Percentiles rank a stretch among this genome's conserved stretches.
phyloP scores from a whole-genome alignment of 2,888 invertebrate species.

The Volucella inanis region DNA sequence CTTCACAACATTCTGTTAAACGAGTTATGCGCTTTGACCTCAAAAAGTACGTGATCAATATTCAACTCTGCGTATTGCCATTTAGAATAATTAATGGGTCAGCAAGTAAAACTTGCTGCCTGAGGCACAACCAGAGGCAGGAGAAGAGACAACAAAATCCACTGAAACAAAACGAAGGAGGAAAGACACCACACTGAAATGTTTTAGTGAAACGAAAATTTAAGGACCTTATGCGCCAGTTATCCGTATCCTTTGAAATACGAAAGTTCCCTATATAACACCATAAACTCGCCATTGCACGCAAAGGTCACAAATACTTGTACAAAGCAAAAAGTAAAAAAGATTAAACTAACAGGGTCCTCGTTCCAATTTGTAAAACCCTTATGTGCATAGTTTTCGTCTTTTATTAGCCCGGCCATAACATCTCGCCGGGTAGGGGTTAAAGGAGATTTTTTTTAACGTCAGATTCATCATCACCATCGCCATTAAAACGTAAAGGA shows the following conservation, averaged over 20 bases:
- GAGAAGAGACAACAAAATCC: constrained; percentile 4
- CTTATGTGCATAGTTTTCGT: constrained; percentile 56
- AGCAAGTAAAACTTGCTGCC: constrained; percentile 10
- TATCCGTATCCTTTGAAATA: constrained; percentile 47
- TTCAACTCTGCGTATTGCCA: not conserved
- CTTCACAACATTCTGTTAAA: not conserved
- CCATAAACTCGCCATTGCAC: constrained; percentile 37
- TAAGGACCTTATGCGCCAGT: constrained; percentile 46
- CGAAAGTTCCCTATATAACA: constrained; percentile 27
- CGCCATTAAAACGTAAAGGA: not conserved
- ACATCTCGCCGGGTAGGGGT: constrained; percentile 42
- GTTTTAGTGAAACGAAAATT: constrained; percentile 27
- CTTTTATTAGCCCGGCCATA: constrained; percentile 44
- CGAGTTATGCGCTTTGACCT: not conserved
- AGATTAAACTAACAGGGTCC: constrained; percentile 27
- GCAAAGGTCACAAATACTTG: constrained; percentile 47
- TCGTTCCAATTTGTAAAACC: constrained; percentile 45
- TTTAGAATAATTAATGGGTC: constrained; percentile 16
- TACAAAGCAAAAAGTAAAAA: not conserved
- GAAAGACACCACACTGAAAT: constrained; percentile 31
- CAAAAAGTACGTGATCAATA: constrained; percentile 22
- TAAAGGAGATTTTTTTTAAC: constrained; percentile 30
- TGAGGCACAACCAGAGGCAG: not conserved
- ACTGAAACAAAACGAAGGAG: not conserved
- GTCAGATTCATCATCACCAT: not conserved